Evolutionary conservation across 2,113 vertebrate species (phyloP).

Genomic region (Ochotona princeps): DNA sequence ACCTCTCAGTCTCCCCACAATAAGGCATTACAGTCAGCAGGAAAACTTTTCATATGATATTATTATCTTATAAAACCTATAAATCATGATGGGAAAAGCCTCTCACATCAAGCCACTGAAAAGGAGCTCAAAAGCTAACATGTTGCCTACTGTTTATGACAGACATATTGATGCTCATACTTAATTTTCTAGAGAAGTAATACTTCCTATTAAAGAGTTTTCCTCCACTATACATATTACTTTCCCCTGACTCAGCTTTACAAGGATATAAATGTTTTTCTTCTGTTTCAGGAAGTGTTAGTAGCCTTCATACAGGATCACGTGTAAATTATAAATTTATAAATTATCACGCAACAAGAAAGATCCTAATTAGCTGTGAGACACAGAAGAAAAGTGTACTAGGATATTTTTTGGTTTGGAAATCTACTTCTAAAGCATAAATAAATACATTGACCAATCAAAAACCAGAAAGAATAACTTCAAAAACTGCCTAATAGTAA

Average conservation of each 20-base stretch:
- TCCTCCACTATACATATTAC: slow-evolving; percentile 46
- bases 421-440: slow-evolving; percentile 11
- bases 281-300: not conserved
- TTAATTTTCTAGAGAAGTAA: slow-evolving; percentile 63
- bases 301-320: not conserved
- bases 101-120: not conserved
- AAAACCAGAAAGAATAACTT: not conserved
- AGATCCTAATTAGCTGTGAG: slow-evolving; percentile 18
- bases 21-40: not conserved
- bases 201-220: slow-evolving; percentile 56
- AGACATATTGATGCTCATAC: slow-evolving; percentile 33
- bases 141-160: not conserved
- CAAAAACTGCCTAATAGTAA: not conserved
- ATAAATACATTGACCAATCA: not conserved
- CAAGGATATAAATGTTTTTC: slow-evolving; percentile 38
- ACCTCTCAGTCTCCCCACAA: not conserved
- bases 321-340: not conserved
- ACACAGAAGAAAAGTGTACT: not conserved
- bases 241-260: slow-evolving; percentile 41
- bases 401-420: not conserved
- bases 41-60: not conserved
- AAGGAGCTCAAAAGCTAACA: slow-evolving; percentile 41
- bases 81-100: not conserved
- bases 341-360: not conserved
- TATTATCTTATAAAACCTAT: not conserved